Evolutionary conservation across 2,797 vertebrate species (phyloP).

Genomic region (Siniperca scherzeri): DNA sequence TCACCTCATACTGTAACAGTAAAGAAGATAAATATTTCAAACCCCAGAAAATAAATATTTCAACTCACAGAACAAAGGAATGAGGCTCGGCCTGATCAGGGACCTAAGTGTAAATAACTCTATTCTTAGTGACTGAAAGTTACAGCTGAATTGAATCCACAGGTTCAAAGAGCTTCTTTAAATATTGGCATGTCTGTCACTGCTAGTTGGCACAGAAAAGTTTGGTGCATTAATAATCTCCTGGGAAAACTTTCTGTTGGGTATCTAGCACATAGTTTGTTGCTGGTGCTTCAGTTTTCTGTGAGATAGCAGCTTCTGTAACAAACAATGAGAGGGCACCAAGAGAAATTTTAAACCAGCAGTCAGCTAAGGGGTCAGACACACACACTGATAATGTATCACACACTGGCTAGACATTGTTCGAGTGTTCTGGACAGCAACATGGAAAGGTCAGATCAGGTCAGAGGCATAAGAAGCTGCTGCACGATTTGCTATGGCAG

Average conservation of each 20-base stretch:
- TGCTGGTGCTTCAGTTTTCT: slow-evolving; percentile 26
- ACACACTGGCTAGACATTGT: not conserved
- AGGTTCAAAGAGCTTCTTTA: slow-evolving; percentile 35
- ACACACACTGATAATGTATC: slow-evolving; percentile 7
- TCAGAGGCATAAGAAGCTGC: slow-evolving; percentile 35
- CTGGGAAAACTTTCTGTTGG: slow-evolving; percentile 31
- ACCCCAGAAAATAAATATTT: slow-evolving; percentile 40
- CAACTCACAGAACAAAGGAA: slow-evolving; percentile 36
- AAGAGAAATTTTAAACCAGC: slow-evolving; percentile 17
- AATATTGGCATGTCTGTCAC: slow-evolving; percentile 35
- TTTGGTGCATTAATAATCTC: slow-evolving; percentile 41
- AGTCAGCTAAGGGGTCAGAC: slow-evolving; percentile 25
- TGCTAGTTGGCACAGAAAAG: slow-evolving; percentile 42
- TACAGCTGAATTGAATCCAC: slow-evolving; percentile 28
- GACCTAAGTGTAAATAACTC: slow-evolving; percentile 48
- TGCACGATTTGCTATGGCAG: not conserved
- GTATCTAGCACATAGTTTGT: slow-evolving; percentile 26
- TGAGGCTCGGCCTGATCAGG: slow-evolving; percentile 6
- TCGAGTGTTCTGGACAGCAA: not conserved
- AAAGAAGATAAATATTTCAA: slow-evolving; percentile 41
- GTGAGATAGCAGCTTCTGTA: slow-evolving; percentile 17
- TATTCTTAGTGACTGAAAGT: slow-evolving; percentile 46
- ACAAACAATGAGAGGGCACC: slow-evolving; percentile 21
- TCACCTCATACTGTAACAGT: slow-evolving; percentile 16
- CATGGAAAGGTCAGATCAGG: slow-evolving; percentile 23